These are phyloP conservation scores for Delphinapterus leucas DNA, from an alignment of 2,113 vertebrate genomes.

Conservation along the genomic window DNA sequence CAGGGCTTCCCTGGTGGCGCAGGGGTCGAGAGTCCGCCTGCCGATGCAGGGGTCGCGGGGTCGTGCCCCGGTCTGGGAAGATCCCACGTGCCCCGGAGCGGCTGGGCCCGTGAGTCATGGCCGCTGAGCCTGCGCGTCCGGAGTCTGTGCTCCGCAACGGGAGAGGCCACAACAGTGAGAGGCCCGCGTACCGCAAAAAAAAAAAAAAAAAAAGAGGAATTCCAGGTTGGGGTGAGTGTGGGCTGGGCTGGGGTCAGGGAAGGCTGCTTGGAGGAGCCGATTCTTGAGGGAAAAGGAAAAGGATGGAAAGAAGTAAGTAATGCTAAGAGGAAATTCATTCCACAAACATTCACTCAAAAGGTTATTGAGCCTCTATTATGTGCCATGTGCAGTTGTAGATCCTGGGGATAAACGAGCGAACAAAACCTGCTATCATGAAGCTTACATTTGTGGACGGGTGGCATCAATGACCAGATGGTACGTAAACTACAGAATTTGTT, in stretches of 20 bases:
- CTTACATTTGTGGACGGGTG: background rate
- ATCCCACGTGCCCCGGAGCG: too few relatives aligned
- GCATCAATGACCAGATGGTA: background rate
- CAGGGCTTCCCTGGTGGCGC: background rate
- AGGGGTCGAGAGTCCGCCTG: too few relatives aligned
- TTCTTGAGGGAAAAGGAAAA: accelerated
- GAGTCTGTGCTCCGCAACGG: too few relatives aligned
- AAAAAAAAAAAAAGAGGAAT: background rate
- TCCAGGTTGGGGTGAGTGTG: too few relatives aligned
- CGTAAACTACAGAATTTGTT: background rate
- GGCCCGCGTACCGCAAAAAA: too few relatives aligned
- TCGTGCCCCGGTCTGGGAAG: too few relatives aligned
- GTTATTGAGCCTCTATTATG: accelerated
- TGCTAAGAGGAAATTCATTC: background rate
- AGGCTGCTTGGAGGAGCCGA: background rate
- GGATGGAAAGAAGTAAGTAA: accelerated
- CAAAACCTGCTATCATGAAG: accelerated
- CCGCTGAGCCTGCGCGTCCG: too few relatives aligned
- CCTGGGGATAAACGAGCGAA: background rate
- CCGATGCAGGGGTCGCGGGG: too few relatives aligned
- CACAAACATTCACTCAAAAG: background rate
- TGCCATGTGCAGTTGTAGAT: background rate
- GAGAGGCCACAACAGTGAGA: too few relatives aligned
- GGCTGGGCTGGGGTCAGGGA: background rate
- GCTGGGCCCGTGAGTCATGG: too few relatives aligned